These are phyloP conservation scores for Eubucco bourcierii DNA, from an alignment of 2,113 vertebrate species.

Conservation along the genomic window DNA sequence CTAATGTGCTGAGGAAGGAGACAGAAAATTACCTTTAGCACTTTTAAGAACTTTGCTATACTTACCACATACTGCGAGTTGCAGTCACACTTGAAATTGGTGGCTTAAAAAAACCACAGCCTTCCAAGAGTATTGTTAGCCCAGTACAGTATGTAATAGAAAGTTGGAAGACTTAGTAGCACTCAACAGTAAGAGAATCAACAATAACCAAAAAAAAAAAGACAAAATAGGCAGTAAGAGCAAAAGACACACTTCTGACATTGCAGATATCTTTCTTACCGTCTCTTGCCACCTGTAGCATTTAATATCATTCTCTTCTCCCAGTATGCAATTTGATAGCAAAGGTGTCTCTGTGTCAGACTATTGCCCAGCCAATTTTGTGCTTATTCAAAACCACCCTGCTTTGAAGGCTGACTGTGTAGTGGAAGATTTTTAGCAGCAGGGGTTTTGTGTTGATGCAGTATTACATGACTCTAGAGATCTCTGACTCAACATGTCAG, in stretches of 20 bases:
- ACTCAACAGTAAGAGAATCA: neutral
- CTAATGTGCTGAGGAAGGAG: neutral
- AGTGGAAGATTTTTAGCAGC: neutral
- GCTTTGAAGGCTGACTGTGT: neutral
- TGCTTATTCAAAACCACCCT: neutral
- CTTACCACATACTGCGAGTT: neutral
- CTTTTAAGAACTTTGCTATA: neutral
- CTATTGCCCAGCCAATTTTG: neutral
- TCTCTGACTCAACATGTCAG: neutral
- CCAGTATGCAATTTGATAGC: neutral
- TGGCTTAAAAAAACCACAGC: neutral
- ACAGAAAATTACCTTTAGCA: neutral
- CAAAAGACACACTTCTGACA: neutral
- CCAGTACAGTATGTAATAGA: neutral
- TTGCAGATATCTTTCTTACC: neutral
- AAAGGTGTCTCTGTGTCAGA: neutral
- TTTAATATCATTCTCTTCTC: neutral
- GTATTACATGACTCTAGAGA: neutral
- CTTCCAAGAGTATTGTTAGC: neutral
- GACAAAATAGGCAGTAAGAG: neutral
- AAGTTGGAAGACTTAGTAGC: neutral
- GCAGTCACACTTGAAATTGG: neutral
- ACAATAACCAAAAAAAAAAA: neutral
- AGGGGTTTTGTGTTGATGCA: neutral
- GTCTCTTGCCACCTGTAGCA: neutral